Percentiles rank a stretch among this genome's conserved stretches.
Evolutionary conservation across 2,888 invertebrate genomes (phyloP).

Genomic region (Nematopogon swammerdamellus): DNA sequence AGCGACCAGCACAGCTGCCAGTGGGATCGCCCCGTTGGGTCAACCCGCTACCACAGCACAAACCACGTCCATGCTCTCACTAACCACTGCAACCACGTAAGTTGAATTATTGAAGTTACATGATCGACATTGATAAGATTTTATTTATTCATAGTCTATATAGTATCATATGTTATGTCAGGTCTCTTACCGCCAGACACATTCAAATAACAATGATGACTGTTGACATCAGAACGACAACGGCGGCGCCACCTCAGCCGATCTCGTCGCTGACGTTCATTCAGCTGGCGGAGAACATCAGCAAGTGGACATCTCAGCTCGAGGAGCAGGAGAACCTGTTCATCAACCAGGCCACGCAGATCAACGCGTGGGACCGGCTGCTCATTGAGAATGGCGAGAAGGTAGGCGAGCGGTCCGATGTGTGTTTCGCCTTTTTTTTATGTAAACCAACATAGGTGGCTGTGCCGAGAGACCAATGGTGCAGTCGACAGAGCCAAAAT

Average conservation of each 20-base stretch:
- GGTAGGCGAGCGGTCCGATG: no score
- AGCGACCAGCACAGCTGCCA: constrained; percentile 26
- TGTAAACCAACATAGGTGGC: no score
- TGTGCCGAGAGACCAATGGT: no score
- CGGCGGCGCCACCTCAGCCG: constrained; percentile 31
- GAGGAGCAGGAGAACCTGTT: constrained; percentile 93
- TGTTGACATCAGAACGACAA: constrained; percentile 28
- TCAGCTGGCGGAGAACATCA: constrained; percentile 87
- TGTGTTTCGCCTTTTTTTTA: no score
- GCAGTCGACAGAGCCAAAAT: no score
- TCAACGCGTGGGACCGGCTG: constrained; percentile 93
- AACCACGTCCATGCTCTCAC: constrained; percentile 26
- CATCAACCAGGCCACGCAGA: constrained; percentile 90
- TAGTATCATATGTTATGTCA: no score
- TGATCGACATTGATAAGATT: no score
- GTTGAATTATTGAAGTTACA: no score
- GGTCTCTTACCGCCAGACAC: no score
- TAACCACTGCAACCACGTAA: constrained; percentile 32
- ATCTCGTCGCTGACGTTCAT: constrained; percentile 68
- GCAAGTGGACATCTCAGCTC: constrained; percentile 90
- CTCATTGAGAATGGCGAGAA: constrained; percentile 91
- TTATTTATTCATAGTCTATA: no score
- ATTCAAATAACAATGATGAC: no score
- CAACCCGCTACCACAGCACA: constrained; percentile 21
- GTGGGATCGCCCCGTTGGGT: constrained; percentile 30